phyloP scores from a whole-genome alignment of 2,113 vertebrate genomes.

The Ceyx cyanopectus region DNA sequence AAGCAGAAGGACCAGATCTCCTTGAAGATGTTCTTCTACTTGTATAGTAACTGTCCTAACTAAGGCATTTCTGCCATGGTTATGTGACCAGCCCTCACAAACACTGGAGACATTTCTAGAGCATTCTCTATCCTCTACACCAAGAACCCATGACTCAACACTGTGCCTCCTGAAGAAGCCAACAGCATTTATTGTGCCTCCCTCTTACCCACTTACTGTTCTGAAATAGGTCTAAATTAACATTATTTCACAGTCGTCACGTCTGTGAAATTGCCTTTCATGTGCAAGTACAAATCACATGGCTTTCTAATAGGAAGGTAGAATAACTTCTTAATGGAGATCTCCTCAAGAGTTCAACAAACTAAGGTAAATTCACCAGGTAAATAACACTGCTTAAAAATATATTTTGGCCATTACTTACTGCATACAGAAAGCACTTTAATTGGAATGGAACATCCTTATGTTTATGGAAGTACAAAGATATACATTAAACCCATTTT shows the following conservation, averaged over 20 bases:
- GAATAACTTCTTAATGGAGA: background rate
- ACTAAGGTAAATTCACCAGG: background rate
- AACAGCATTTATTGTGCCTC: background rate
- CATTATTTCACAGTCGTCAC: background rate
- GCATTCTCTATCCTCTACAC: background rate
- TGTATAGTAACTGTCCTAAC: background rate
- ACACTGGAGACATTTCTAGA: background rate
- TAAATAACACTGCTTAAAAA: background rate
- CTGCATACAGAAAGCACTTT: background rate
- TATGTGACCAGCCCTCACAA: background rate
- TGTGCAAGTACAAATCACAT: fast-evolving
- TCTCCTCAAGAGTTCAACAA: background rate
- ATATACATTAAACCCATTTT: background rate
- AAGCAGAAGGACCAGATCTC: background rate
- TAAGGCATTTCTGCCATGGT: background rate
- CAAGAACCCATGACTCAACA: background rate
- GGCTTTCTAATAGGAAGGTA: background rate
- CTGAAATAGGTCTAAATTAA: background rate
- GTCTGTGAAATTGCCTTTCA: background rate
- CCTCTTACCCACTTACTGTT: background rate
- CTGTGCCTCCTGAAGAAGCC: background rate
- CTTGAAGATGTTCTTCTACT: background rate
- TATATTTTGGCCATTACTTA: background rate
- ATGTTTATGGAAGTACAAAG: background rate
- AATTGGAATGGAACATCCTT: background rate